These are phyloP conservation scores for Epistrophe eligans DNA, from an alignment of 2,888 invertebrate genomes.

Conservation along the genomic window DNA sequence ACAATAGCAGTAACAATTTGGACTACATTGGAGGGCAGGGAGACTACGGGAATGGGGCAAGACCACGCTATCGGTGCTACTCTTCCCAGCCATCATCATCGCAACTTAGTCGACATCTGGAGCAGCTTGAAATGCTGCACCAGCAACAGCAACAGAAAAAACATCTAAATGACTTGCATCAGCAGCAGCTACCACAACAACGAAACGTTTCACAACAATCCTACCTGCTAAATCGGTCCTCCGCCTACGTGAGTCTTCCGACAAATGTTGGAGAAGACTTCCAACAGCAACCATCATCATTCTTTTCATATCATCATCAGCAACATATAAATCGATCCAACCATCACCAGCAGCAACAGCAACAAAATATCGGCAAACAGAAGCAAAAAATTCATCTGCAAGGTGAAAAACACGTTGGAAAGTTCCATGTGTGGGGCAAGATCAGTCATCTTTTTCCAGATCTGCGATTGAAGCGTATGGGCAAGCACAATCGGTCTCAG, in stretches of 20 bases:
- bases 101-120: conserved; percentile 55
- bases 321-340: conserved; percentile 74
- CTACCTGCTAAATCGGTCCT: conserved; percentile 75
- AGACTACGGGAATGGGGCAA: conserved; percentile 52
- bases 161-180: conserved; percentile 68
- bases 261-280: conserved; percentile 79
- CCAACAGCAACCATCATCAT: conserved; percentile 53
- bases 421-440: conserved; percentile 84
- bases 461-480: conserved; percentile 86
- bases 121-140: conserved; percentile 60
- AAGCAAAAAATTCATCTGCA: conserved; percentile 79
- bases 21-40: conserved; percentile 79
- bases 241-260: conserved; percentile 74
- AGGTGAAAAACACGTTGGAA: conserved; percentile 51
- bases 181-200: conserved; percentile 53
- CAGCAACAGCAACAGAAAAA: conserved; percentile 67
- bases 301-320: conserved; percentile 78
- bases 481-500: conserved; percentile 91
- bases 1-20: conserved; percentile 81
- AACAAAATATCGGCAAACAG: conserved; percentile 61
- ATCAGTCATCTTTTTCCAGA: conserved; percentile 91
- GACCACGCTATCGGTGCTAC: conserved; percentile 57
- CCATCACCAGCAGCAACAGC: conserved; percentile 80
- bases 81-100: conserved; percentile 59
- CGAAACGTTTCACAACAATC: conserved; percentile 56